Percentiles rank a stretch among this genome's conserved stretches.
These are phyloP conservation scores for Pygoscelis antarcticus DNA, from an alignment of 2,113 vertebrate genomes.

Conservation along the genomic window DNA sequence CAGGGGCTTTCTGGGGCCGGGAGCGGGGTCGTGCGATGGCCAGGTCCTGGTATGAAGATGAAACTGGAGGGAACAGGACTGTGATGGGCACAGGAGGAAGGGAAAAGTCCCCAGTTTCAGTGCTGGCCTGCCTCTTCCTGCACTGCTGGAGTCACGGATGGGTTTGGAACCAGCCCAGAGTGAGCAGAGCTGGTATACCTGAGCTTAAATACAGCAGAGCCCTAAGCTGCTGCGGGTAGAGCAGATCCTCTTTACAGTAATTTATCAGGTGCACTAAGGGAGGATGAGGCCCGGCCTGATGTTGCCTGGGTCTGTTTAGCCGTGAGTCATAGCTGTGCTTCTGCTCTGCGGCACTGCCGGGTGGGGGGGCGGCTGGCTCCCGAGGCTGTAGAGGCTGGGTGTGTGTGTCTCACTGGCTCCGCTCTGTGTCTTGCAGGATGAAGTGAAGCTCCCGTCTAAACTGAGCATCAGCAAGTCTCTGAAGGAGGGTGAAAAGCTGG, in stretches of 20 bases:
- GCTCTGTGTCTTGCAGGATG: conserved; percentile 80
- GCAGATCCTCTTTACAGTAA: background rate
- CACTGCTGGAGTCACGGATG: background rate
- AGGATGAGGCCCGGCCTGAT: background rate
- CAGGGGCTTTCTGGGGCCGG: background rate
- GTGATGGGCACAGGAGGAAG: background rate
- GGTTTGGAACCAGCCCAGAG: background rate
- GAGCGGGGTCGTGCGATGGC: rapidly evolving
- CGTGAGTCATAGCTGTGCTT: background rate
- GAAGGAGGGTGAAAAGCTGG: conserved; percentile 77
- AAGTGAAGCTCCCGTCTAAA: conserved; percentile 88
- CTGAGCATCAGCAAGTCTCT: conserved; percentile 86
- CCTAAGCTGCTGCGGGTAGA: background rate
- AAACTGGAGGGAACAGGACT: background rate
- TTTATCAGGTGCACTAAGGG: background rate
- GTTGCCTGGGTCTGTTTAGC: background rate
- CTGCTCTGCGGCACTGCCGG: background rate
- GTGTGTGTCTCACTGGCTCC: conserved; percentile 10
- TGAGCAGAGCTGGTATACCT: background rate
- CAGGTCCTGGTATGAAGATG: background rate
- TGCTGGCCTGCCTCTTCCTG: background rate
- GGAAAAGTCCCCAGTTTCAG: background rate
- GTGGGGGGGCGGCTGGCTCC: background rate
- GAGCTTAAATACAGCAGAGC: background rate
- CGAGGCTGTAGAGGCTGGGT: background rate